Evolutionary conservation across 1,140 invertebrate species (phyloP), one percentile per base, ranked within the genome.

Genomic region (Eulimnadia texana): DNA sequence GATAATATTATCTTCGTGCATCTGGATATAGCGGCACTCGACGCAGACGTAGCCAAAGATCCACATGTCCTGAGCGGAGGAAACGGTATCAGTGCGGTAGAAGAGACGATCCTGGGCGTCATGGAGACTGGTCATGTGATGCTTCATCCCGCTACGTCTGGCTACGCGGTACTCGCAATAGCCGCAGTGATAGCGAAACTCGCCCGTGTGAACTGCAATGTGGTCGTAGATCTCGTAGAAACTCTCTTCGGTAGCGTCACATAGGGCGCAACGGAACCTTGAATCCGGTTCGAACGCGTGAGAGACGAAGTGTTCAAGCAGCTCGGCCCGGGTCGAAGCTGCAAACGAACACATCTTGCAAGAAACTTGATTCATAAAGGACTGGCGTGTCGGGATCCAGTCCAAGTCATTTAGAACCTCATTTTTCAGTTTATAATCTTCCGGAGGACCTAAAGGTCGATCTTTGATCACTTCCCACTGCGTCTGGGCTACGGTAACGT

Each of bases 161-260:
- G 72, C 68, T 3, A 73, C 71, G 56, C 70, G 70, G 63, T 76
- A 79, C 16, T 68, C 64, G 66, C 84, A 86, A 33, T 74, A 69
- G 6, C 72, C 72, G 70, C 84, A 86, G 2, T 68, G 66, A 62
- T 78, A 79, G 56, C 82, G 75, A 68, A 83, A 85, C 70, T 87
- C 84, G 0, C 84, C 84, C 0, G 84, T 86, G 62, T 87, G 85
- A 53, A 71, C 76, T n/a, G 78, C 79, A 16, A 83, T 76, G 66
- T 87, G 84, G 67, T 84, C 82, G 66, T 80, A 83, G 65, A 83
- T 82, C 13, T 71, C 69, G 66, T 79, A 70, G 16, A 74, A 63
- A 58, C 67, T 47, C 67, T 73, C 70, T 67, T 74, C 69, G 70
- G 73, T 64, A 62, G 73, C 67, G 67, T 68, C 63, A 49, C 68